A percentile compares a stretch with the other conserved stretches of the same genome.
phyloP scores from a whole-genome alignment of 1,140 invertebrate species.

The Ephestia elutella region DNA sequence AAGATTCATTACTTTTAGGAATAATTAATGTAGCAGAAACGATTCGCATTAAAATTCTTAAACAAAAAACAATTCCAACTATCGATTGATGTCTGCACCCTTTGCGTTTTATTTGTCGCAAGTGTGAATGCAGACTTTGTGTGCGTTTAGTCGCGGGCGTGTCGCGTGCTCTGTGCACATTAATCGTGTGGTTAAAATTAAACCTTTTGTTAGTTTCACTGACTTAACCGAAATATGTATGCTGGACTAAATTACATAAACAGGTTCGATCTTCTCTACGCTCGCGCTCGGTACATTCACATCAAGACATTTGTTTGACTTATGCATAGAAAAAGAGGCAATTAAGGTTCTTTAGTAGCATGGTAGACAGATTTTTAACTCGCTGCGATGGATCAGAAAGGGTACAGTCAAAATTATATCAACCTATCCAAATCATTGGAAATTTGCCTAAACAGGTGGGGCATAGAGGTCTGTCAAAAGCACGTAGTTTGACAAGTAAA shows the following conservation, averaged over 20 bases:
- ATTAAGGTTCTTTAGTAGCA: too few species aligned
- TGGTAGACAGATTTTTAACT: too few species aligned
- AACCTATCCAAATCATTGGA: too few species aligned
- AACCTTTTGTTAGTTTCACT: constrained; percentile 6
- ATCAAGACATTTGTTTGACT: too few species aligned
- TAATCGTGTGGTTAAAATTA: constrained; percentile 6
- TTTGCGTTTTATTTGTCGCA: constrained; percentile 4
- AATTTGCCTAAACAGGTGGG: too few species aligned
- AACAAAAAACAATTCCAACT: background rate
- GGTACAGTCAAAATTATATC: too few species aligned
- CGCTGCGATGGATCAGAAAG: too few species aligned
- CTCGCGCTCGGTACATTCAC: too few species aligned
- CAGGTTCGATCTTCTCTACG: too few species aligned
- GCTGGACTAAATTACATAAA: background rate
- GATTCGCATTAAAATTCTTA: background rate
- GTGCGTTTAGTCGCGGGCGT: constrained; percentile 4
- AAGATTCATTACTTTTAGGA: background rate
- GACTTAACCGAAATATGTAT: background rate
- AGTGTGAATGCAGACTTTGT: constrained; percentile 10
- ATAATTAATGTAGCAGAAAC: background rate
- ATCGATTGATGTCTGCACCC: background rate
- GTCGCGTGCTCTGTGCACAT: constrained; percentile 5
- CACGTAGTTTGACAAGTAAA: too few species aligned
- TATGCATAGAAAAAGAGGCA: too few species aligned
- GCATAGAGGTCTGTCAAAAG: too few species aligned